Evolutionary conservation across 2,888 invertebrate species (phyloP), one percentile per base, ranked within the genome.

Genomic region (Teinopalpus imperialis): DNA sequence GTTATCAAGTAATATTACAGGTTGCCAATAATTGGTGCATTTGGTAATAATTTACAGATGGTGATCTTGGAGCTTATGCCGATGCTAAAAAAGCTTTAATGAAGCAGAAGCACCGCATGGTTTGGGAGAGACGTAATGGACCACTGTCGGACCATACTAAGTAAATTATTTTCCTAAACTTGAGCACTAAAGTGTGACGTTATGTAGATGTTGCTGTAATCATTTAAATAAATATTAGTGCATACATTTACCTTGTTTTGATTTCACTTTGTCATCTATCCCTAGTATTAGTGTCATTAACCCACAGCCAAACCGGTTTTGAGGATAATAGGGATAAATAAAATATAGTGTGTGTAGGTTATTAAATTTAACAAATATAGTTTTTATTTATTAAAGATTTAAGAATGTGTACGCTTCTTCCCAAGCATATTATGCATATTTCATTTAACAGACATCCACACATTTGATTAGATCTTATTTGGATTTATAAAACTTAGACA

Each of bases 81-180:
- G 92, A 93, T 71, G 96, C 95, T 3, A 90, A 90, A 59, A 90
- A 90, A 47, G 94, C 94, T 0, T 98, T 93, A 70, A 97, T 98
- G 97, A 99, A 99, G 81, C 99, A 99, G 80, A 99, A 99, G 76
- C 99, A 99, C 88, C 95, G 99, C 56, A 90, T 99, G 92, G 90
- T 98, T 61, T 99, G 98, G 98, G 98, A 99, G 85, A 93, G 97
- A 72, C 93, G 98, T 53, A 93, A 99, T 62, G 97, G 97, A 3
- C 92, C 93, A 1, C 71, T 88, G 6, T 88, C 88, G 0, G 65
- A 78, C 2, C 74, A 73, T 27, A 87, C 87, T 1, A 68, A 71
- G 57, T 70, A 53, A 72, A 36, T 2, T 18, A 8, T 13, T 24
- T 29, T 36, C 14, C 8, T 14, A 21, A 16, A 27, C 12, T 40